Percentiles rank a stretch among this genome's conserved stretches.
Evolutionary conservation across 2,113 vertebrate species (phyloP).

Genomic region (Archocentrus centrarchus): DNA sequence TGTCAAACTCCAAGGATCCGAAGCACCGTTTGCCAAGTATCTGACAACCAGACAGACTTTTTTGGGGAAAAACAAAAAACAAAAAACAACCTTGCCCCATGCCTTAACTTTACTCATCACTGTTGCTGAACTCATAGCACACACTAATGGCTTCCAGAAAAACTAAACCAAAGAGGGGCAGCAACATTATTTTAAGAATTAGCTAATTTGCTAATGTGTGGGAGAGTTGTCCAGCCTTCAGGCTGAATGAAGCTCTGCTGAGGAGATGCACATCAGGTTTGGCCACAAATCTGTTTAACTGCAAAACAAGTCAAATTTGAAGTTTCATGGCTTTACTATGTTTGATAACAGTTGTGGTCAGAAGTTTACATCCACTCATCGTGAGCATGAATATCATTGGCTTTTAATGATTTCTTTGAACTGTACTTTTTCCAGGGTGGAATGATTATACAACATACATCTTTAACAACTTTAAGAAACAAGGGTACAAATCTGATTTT

Average conservation of each 20-base stretch:
- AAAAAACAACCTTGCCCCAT: neutral
- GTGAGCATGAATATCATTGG: too few species aligned
- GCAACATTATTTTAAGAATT: conserved; percentile 7
- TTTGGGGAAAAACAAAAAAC: neutral
- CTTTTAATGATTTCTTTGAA: neutral
- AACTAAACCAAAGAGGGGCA: neutral
- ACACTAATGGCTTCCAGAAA: neutral
- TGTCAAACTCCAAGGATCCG: conserved; percentile 28
- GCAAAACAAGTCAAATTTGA: neutral
- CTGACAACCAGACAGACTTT: conserved; percentile 10
- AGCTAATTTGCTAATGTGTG: neutral
- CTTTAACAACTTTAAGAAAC: neutral
- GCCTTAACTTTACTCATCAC: conserved; percentile 8
- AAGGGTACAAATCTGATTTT: neutral
- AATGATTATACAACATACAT: too few species aligned
- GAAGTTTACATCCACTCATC: too few species aligned
- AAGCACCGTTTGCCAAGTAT: conserved; percentile 21
- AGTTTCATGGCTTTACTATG: neutral
- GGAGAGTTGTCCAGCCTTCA: too few species aligned
- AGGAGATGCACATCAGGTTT: too few species aligned
- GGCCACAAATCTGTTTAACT: too few species aligned
- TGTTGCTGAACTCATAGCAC: conserved; percentile 19
- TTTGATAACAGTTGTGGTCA: too few species aligned
- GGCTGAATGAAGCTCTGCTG: too few species aligned
- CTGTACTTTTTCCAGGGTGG: neutral